These are phyloP conservation scores for Ernsta delagoae DNA, from an alignment of 2,888 invertebrate species.

Conservation along the genomic window DNA sequence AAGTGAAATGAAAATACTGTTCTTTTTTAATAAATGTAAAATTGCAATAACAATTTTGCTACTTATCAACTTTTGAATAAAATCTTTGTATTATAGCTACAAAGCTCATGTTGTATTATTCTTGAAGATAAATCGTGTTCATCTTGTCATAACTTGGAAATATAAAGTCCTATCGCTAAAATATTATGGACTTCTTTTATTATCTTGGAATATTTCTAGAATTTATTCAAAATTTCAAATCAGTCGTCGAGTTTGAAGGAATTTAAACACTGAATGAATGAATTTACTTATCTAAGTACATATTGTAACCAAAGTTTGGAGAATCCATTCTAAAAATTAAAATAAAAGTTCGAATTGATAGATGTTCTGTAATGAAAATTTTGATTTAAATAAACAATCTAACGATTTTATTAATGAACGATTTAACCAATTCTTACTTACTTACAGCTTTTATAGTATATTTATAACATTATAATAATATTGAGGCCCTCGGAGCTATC, in stretches of 20 bases:
- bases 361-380: no score
- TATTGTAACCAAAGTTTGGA: neutral
- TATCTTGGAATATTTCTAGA: slow-evolving; percentile 4
- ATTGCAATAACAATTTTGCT: neutral
- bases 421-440: no score
- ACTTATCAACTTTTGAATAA: neutral
- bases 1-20: neutral
- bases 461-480: no score
- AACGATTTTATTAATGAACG: no score
- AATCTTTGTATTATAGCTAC: neutral
- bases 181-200: slow-evolving; percentile 7
- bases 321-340: neutral
- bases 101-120: neutral
- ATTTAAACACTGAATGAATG: slow-evolving; percentile 4
- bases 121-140: neutral
- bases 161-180: slow-evolving; percentile 9
- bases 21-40: no score
- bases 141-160: slow-evolving; percentile 13
- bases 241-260: slow-evolving; percentile 4
- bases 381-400: no score
- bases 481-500: no score
- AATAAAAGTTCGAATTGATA: neutral
- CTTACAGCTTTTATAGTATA: no score
- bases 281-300: neutral
- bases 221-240: slow-evolving; percentile 18